Evolutionary conservation across 2,797 vertebrate species (phyloP), one percentile per base, ranked within the genome.

Genomic region (Notolabrus celidotus): DNA sequence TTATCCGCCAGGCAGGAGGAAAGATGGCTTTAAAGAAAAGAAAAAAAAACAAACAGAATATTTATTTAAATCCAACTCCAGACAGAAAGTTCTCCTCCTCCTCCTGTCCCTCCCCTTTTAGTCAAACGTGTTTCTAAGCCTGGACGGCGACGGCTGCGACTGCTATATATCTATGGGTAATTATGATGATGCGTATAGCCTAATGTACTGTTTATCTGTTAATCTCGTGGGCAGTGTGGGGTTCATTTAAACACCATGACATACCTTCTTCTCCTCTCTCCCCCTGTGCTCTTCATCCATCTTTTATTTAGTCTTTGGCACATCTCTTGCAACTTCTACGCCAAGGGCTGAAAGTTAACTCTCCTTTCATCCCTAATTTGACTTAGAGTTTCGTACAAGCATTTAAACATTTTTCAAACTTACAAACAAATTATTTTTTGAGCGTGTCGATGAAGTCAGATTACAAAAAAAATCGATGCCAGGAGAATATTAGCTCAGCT

Each of bases 171-270:
- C 74, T 71, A 54, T 72, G 20, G 33, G 64, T 89, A 74, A 83
- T 61, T 70, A 86, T 86, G 77, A 83, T 60, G 82, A 74, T 10
- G 71, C 80, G 15, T 88, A 61, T 85, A 88, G 76, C 82, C 84
- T 90, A 43, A 76, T 79, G 80, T 91, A 74, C 83, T 79, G 74
- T 85, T 83, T 71, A 70, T 79, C 87, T 90, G 67, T 79, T 85
- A 88, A 88, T 80, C 71, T 85, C n/a, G 79, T 89, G 88, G 88
- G 88, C 90, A 86, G 87, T 83, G 80, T 83, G 79, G 83, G 86
- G 57, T 85, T 90, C 56, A 72, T 88, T 88, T 89, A 81, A 87
- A 86, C 77, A 82, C 70, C n/a, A 20, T 61, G 62, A 56, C 49
- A 29, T 6, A 31, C 43, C 58, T 22, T 56, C 52, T 33, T 52